Percentiles rank a stretch among this genome's conserved stretches.
Conservation (phyloP, 2,888 invertebrate species). For the Hydropsyche betteni region DNA sequence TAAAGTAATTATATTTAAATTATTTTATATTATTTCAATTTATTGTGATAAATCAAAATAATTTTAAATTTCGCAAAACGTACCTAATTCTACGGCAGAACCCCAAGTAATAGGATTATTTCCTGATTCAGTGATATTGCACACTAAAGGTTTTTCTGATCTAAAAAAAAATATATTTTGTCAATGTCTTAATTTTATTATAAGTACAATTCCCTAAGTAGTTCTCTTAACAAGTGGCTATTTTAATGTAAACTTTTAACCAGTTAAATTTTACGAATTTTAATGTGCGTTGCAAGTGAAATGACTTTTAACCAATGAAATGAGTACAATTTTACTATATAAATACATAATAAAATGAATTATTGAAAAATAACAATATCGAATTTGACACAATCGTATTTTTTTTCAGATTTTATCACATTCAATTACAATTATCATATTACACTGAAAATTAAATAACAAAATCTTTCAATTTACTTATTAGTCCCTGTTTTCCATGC, state of each 20-base stretch:
- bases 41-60: conserved; percentile 14
- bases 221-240: no score
- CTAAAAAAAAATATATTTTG: conserved; percentile 55
- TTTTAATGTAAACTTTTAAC: no score
- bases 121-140: conserved; percentile 81
- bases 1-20: no score
- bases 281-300: no score
- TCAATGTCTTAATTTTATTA: no score
- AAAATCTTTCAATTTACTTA: conserved; percentile 53
- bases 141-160: conserved; percentile 67
- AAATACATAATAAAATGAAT: no score
- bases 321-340: no score
- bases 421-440: neutral
- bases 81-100: conserved; percentile 76
- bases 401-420: neutral
- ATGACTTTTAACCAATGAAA: no score
- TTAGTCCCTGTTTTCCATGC: conserved; percentile 71
- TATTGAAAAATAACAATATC: no score
- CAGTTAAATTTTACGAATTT: no score
- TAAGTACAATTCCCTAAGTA: no score
- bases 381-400: neutral
- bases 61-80: conserved; percentile 52
- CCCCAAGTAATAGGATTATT: conserved; percentile 88
- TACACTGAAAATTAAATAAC: conserved; percentile 6
- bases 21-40: no score